Evolutionary conservation across 2,888 invertebrate species (phyloP).

Genomic region (Drosophila silvestris): DNA sequence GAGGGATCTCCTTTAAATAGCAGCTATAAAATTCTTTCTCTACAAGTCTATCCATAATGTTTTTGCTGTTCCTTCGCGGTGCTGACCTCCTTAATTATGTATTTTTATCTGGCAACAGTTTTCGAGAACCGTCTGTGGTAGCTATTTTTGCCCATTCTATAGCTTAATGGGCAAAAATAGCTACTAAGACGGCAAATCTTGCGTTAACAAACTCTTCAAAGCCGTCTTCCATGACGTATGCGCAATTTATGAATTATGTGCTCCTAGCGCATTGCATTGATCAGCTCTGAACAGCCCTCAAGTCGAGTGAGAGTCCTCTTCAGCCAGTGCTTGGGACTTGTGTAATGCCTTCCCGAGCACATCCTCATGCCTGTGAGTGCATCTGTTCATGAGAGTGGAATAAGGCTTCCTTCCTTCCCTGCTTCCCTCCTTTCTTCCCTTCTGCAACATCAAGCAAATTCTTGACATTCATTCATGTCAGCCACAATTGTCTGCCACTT

Average conservation of each 20-base stretch:
- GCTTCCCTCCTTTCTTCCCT: background rate
- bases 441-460: slow-evolving; percentile 4
- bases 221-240: slow-evolving; percentile 40
- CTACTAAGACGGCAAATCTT: slow-evolving; percentile 45
- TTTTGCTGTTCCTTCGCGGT: slow-evolving; percentile 3
- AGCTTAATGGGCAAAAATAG: too few relatives aligned
- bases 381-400: background rate
- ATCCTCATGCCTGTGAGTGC: background rate
- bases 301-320: slow-evolving; percentile 17
- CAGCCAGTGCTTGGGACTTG: slow-evolving; percentile 17
- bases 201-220: slow-evolving; percentile 41
- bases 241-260: slow-evolving; percentile 38
- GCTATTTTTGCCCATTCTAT: slow-evolving; percentile 53
- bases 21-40: slow-evolving; percentile 10
- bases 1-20: background rate
- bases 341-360: slow-evolving; percentile 8
- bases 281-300: slow-evolving; percentile 34
- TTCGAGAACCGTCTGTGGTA: slow-evolving; percentile 37
- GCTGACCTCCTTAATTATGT: slow-evolving; percentile 67
- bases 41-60: background rate
- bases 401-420: background rate
- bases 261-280: slow-evolving; percentile 30
- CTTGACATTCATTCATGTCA: slow-evolving; percentile 28
- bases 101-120: slow-evolving; percentile 71
- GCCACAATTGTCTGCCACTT: slow-evolving; percentile 19